Base-by-base conservation (phyloP, 1,140 invertebrate species). In the Camponotus floridanus region DNA sequence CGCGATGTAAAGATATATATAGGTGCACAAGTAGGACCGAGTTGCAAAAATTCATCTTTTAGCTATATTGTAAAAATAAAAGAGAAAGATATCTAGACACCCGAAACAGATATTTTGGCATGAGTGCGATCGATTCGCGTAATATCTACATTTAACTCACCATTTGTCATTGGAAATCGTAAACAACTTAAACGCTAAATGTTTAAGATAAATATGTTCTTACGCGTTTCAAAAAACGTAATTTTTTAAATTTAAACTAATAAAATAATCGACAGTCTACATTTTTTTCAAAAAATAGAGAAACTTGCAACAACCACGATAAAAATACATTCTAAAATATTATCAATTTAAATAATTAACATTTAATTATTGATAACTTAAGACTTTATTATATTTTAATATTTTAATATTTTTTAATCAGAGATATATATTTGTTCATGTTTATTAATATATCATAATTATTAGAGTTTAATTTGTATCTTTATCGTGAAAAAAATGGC, bases 101-200 rank as follows among this genome's bases (percentile, higher is more conserved):
- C 15, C 31, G 57, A 88, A 89, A 88, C 81, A 88, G 80, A 86
- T 80, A 81, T 61, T 67, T 85, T 89, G 83, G 70, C 81, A 87
- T 87, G 65, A 55, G 78, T n/a, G 13, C 64, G 36, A 89, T 86
- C 61, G 71, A 68, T 89, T 48, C 51, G 73, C 59, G 73, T 86
- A 86, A 89, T 86, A 39, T 51, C 73, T 31, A 83, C 51, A 86
- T 89, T 86, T 89, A 86, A 81, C 70, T 87, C 21, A 31, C 87
- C 18, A 48, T 86, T 88, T 80, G 21, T 45, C 5, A 76, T 45
- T 21, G 36, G 3, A 33, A 18, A 73, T 59, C 2, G 6, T 15
- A 4, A 45, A 61, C 26, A 6, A 2, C 8, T 15, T 42, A 18
- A 7, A 15, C 26, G 11, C 9, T 26, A 26, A 26, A 26, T 26